Conservation (phyloP, 2,113 vertebrate genomes). For the Lontra canadensis region DNA sequence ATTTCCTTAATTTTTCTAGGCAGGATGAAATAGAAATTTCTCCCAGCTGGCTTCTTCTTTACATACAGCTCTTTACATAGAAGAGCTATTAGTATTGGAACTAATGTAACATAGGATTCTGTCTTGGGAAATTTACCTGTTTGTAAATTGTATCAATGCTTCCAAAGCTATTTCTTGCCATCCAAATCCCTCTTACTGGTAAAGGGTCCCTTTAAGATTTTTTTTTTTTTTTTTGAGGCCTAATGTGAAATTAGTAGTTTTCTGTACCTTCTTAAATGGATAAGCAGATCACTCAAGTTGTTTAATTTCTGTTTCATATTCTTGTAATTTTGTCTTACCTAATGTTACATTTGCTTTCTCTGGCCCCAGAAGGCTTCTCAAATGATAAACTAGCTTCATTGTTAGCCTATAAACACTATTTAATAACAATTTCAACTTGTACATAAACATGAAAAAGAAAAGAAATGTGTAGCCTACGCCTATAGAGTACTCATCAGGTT, state of each 20-base stretch:
- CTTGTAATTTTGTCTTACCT: slow-evolving; percentile 48
- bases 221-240: slow-evolving; percentile 3
- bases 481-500: background rate
- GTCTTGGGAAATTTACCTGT: background rate
- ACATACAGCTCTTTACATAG: background rate
- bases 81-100: slow-evolving; percentile 23
- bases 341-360: slow-evolving; percentile 13
- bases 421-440: slow-evolving; percentile 48
- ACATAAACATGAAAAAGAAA: background rate
- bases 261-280: background rate
- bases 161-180: slow-evolving; percentile 27
- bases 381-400: slow-evolving; percentile 30
- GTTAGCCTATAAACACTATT: slow-evolving; percentile 13
- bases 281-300: background rate
- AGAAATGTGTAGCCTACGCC: background rate
- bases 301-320: slow-evolving; percentile 52
- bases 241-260: slow-evolving; percentile 15
- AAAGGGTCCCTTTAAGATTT: background rate
- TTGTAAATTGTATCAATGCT: slow-evolving; percentile 11
- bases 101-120: background rate
- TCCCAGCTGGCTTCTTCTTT: background rate
- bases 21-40: background rate
- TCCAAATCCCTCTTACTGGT: background rate
- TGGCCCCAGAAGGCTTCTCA: background rate
- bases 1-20: background rate